Percentiles rank a stretch among this genome's conserved stretches.
phyloP scores from a whole-genome alignment of 2,113 vertebrate genomes.

The Macaca nemestrina region DNA sequence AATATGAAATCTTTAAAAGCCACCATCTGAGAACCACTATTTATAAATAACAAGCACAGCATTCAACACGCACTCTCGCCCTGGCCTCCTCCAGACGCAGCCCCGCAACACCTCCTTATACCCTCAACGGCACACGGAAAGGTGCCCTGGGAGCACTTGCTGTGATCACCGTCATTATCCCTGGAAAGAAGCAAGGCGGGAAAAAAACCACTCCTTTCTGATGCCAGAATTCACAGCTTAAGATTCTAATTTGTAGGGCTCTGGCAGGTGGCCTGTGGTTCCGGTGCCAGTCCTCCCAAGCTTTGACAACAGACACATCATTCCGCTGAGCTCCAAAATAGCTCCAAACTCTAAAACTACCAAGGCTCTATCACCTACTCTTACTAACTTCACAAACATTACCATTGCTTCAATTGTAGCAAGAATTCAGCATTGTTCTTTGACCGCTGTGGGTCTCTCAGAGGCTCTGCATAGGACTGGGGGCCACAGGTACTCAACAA shows the following conservation, averaged over 20 bases:
- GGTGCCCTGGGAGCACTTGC: no score
- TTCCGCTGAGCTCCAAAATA: no score
- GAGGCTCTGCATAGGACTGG: accelerated
- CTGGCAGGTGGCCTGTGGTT: accelerated
- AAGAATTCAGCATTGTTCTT: accelerated
- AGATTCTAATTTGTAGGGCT: background rate
- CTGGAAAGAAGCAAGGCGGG: accelerated
- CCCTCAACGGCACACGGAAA: background rate
- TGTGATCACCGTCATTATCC: accelerated
- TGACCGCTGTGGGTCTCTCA: accelerated
- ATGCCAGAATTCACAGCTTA: no score
- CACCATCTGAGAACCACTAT: background rate
- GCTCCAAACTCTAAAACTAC: accelerated
- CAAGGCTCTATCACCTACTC: accelerated
- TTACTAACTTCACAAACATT: accelerated
- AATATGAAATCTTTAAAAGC: background rate
- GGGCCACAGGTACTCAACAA: background rate
- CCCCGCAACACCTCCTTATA: background rate
- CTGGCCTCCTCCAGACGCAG: background rate
- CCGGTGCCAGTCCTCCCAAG: background rate
- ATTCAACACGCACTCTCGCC: accelerated
- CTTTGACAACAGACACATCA: no score
- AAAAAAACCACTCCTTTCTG: background rate
- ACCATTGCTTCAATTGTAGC: accelerated
- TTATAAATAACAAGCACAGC: background rate